Evolutionary conservation across 2,797 vertebrate genomes (phyloP), one percentile per base, ranked within the genome.

Genomic region (Chrosomus eos): DNA sequence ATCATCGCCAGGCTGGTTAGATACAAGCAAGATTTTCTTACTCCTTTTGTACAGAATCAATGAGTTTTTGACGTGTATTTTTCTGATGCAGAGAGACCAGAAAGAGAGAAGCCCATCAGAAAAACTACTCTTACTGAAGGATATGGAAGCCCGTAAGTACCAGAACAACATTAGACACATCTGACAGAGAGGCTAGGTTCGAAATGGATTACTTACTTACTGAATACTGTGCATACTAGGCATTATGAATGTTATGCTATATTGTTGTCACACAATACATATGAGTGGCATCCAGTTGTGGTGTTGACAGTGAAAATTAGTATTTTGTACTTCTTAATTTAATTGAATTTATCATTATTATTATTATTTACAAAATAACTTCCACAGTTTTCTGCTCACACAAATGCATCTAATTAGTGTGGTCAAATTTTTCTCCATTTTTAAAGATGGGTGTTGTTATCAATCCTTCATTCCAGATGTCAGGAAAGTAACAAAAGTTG

Each of bases 1-100:
- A 96, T 99, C 88, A 93, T 99, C 58, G 95, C 93, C 93, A 98
- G 95, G 88, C 97, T 97, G 97, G 98, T 99, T 89, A 94, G 94
- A 31, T 2, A 38, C 73, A 40, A 45, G 3, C 28, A 43, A 9
- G 16, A n/a, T 21, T 80, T 3, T 48, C 19, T 11, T 13, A 26
- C 28, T 51, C 36, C 8, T 11, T 28, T 7, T 4, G 14, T 13
- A 26, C 13, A 26, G 58, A 66, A 51, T 48, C 18, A 26, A 36
- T 51, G 58, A 82, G 10, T 71, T 31, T 60, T 28, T 80, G 43
- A 26, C 1, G 0, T 60, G 10, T 81, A 18, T 79, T 48, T 31
- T 55, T 11, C 40, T 79, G 51, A 53, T 80, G 26, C 90, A 96
- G 95, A 95, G 94, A 91, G 80, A 43, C 3, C 93, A 93, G 87